A percentile compares a stretch with the other conserved stretches of the same genome.
Evolutionary conservation across 2,888 invertebrate species (phyloP).

Genomic region (Synanthedon formicaeformis): DNA sequence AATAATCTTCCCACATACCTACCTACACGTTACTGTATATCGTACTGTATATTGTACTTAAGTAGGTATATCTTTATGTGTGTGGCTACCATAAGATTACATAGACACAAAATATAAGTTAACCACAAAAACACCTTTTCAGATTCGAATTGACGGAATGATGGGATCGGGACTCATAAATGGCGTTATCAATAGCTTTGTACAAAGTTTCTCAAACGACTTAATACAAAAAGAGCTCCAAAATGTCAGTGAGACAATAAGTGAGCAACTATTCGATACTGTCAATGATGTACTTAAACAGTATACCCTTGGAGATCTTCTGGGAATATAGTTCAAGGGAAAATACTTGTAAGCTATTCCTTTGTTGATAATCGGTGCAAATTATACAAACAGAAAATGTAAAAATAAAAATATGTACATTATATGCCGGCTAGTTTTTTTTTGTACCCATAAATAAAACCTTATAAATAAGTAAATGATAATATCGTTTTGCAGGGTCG

Average conservation of each 20-base stretch:
- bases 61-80: too few relatives aligned
- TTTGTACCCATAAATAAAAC: too few relatives aligned
- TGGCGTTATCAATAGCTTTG: slow-evolving; percentile 24
- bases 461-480: too few relatives aligned
- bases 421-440: too few relatives aligned
- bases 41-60: too few relatives aligned
- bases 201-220: slow-evolving; percentile 31
- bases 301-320: slow-evolving; percentile 25
- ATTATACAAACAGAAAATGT: too few relatives aligned
- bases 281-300: slow-evolving; percentile 33
- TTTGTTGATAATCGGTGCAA: too few relatives aligned
- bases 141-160: slow-evolving; percentile 24
- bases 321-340: background rate
- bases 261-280: slow-evolving; percentile 28
- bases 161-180: slow-evolving; percentile 34
- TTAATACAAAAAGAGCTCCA: slow-evolving; percentile 27
- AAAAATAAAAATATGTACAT: too few relatives aligned
- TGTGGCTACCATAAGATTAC: background rate
- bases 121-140: background rate
- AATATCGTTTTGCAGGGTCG: too few relatives aligned
- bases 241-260: slow-evolving; percentile 24
- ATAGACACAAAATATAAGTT: background rate
- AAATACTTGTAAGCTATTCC: background rate
- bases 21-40: too few relatives aligned
- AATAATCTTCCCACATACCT: too few relatives aligned